These are phyloP conservation scores for Montipora capitata DNA, from an alignment of 92 coral and sea anemone genomes.

Conservation along the genomic window DNA sequence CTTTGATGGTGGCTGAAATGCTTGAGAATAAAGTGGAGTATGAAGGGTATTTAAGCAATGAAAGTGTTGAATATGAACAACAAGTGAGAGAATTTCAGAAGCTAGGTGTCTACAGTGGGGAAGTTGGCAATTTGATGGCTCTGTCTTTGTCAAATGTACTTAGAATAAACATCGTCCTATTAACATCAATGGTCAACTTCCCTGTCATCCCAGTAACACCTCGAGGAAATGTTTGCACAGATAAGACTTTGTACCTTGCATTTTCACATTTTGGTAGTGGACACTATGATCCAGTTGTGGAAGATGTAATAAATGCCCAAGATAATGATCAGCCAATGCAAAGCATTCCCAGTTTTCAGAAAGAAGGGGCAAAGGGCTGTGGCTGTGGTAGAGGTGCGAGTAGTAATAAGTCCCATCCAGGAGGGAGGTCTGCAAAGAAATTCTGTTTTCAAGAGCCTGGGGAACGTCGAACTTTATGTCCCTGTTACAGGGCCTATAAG, in stretches of 20 bases:
- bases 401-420: slow-evolving; percentile 16
- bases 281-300: slow-evolving; percentile 74
- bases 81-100: background rate
- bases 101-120: slow-evolving; percentile 45
- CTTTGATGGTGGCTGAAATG: too few relatives aligned
- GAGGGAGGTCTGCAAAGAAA: background rate
- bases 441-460: slow-evolving; percentile 40
- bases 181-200: slow-evolving; percentile 63
- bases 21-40: too few relatives aligned
- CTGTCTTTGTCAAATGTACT: slow-evolving; percentile 46
- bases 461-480: slow-evolving; percentile 35
- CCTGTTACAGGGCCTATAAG: slow-evolving; percentile 37
- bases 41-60: too few relatives aligned
- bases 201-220: slow-evolving; percentile 54
- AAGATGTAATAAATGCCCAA: slow-evolving; percentile 7
- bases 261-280: slow-evolving; percentile 60
- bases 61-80: too few relatives aligned
- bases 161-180: slow-evolving; percentile 35
- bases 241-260: slow-evolving; percentile 57
- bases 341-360: background rate
- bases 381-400: slow-evolving; percentile 64
- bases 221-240: slow-evolving; percentile 16
- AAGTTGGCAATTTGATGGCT: slow-evolving; percentile 55
- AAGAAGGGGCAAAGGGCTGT: slow-evolving; percentile 55
- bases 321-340: background rate